Conservation (phyloP, 1,140 invertebrate genomes). For the Drosophila busckii region DNA sequence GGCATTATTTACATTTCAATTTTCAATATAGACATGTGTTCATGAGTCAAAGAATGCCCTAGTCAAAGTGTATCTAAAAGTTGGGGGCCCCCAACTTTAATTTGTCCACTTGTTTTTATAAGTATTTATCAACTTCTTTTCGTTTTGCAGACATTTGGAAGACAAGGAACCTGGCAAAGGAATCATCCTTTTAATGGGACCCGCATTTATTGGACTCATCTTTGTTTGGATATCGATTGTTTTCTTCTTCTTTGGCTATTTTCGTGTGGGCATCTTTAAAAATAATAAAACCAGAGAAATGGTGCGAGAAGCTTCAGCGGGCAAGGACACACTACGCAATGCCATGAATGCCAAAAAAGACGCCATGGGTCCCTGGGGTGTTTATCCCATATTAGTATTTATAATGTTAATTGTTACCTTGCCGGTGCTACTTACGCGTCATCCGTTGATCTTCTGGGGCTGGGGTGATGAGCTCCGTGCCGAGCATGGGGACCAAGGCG, state of each 20-base stretch:
- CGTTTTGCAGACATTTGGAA: no score
- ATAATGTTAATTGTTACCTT: constrained; percentile 1
- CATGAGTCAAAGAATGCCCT: no score
- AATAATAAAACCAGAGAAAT: no score
- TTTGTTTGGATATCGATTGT: no score
- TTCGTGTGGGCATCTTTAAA: constrained; percentile 40
- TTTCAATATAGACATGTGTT: no score
- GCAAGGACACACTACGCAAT: neutral
- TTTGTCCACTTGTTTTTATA: no score
- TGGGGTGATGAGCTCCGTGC: neutral
- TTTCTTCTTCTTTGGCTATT: neutral
- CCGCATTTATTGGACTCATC: constrained; percentile 13
- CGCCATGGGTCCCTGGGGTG: constrained; percentile 18
- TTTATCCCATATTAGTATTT: neutral
- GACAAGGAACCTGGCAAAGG: neutral
- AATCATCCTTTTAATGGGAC: neutral
- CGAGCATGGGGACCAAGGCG: neutral
- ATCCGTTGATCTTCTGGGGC: neutral
- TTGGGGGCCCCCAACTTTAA: no score
- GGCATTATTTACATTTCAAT: no score
- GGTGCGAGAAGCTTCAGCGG: neutral
- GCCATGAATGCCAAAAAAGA: constrained; percentile 2
- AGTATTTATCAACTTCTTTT: no score
- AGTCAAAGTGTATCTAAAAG: no score
- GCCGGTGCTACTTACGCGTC: neutral